A percentile compares a stretch with the other conserved stretches of the same genome.
phyloP scores from a whole-genome alignment of 2,113 vertebrate genomes.

The Epinephelus fuscoguttatus region DNA sequence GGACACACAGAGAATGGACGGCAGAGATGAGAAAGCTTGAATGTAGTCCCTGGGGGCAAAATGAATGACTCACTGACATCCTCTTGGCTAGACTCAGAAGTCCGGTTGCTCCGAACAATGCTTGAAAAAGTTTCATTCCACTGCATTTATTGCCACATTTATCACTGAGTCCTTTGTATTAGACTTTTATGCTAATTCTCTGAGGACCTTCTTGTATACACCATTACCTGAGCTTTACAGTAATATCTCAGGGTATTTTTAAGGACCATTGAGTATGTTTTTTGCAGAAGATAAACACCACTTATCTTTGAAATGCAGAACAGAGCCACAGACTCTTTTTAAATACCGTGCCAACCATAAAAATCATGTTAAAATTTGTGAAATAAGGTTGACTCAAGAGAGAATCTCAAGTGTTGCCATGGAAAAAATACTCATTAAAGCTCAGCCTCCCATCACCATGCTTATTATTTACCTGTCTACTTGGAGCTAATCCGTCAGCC shows the following conservation, averaged over 20 bases:
- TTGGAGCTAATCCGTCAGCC: slow-evolving; percentile 23
- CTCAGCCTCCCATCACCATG: slow-evolving; percentile 5
- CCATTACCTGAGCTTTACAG: slow-evolving; percentile 49
- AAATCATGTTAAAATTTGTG: slow-evolving; percentile 5
- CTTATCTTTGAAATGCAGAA: slow-evolving; percentile 47
- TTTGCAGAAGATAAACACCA: slow-evolving; percentile 18
- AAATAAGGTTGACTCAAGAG: slow-evolving; percentile 14
- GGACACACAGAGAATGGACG: slow-evolving; percentile 56
- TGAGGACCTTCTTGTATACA: slow-evolving; percentile 23
- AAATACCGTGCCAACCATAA: background rate
- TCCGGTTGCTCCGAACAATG: slow-evolving; percentile 57
- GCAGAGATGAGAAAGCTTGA: slow-evolving; percentile 65
- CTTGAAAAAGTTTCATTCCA: slow-evolving; percentile 48
- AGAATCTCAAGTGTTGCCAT: slow-evolving; percentile 5
- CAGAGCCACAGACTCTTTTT: background rate
- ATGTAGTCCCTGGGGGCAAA: slow-evolving; percentile 64
- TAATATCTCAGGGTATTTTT: slow-evolving; percentile 44
- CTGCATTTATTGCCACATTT: slow-evolving; percentile 68
- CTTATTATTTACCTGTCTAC: slow-evolving; percentile 44
- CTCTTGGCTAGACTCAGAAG: slow-evolving; percentile 51
- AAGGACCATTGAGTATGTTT: slow-evolving; percentile 12
- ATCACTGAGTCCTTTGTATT: slow-evolving; percentile 50
- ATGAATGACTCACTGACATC: slow-evolving; percentile 75
- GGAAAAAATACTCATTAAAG: slow-evolving; percentile 21
- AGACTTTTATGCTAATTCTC: slow-evolving; percentile 47